phyloP scores from a whole-genome alignment of 92 coral and sea anemone genomes.

The Bergia puertoricense region DNA sequence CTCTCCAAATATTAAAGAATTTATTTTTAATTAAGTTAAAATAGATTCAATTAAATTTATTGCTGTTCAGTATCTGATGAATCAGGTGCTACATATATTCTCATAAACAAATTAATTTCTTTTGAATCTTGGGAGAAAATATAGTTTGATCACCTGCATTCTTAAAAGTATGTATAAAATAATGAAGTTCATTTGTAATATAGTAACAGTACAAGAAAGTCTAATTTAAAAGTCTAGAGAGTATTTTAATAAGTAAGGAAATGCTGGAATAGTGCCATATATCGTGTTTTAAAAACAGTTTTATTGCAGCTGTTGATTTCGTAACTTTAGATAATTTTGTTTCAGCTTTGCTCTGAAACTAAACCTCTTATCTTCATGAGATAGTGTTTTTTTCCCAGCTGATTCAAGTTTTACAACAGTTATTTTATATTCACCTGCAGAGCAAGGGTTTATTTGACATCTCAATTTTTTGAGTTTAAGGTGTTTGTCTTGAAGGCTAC shows the following conservation, averaged over 20 bases:
- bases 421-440: not conserved
- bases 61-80: not conserved
- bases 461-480: not conserved
- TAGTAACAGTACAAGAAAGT: conserved; percentile 38
- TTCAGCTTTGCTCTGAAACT: not conserved
- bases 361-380: no score
- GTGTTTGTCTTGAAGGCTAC: not conserved
- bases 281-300: conserved; percentile 24
- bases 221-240: conserved; percentile 44
- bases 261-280: conserved; percentile 33
- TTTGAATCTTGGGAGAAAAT: not conserved
- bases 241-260: conserved; percentile 44
- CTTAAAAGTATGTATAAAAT: conserved; percentile 9
- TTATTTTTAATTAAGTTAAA: not conserved
- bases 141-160: conserved; percentile 13
- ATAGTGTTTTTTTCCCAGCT: not conserved
- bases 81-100: not conserved
- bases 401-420: not conserved
- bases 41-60: not conserved
- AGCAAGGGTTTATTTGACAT: not conserved
- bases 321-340: not conserved
- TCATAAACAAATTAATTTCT: not conserved
- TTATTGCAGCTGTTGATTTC: conserved; percentile 11
- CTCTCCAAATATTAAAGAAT: not conserved
- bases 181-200: conserved; percentile 31